Conservation (phyloP, 2,888 invertebrate genomes). For the Hirtodrosophila confusa region DNA sequence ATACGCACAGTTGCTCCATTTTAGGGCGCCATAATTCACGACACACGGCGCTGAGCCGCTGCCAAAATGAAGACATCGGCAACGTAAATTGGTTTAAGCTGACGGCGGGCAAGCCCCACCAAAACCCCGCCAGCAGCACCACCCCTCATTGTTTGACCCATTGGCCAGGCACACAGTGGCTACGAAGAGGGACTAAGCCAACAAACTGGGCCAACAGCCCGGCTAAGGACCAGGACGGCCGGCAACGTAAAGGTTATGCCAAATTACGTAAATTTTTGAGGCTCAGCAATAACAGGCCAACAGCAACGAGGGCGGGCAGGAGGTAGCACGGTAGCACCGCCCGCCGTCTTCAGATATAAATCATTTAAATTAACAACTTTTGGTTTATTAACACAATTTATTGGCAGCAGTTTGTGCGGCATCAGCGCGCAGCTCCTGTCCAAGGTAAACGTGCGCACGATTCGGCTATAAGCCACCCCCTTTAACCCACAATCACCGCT, state of each 20-base stretch:
- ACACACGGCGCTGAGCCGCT: slow-evolving; percentile 71
- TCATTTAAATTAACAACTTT: slow-evolving; percentile 83
- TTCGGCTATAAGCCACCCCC: slow-evolving; percentile 40
- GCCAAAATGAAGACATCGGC: slow-evolving; percentile 75
- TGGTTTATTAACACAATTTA: slow-evolving; percentile 82
- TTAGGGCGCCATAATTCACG: slow-evolving; percentile 71
- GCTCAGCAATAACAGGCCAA: slow-evolving; percentile 63
- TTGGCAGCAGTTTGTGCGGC: slow-evolving; percentile 79
- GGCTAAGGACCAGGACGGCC: slow-evolving; percentile 26
- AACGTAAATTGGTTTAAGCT: slow-evolving; percentile 80
- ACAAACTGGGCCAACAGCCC: slow-evolving; percentile 39
- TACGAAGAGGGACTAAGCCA: slow-evolving; percentile 35
- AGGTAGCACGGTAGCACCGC: not conserved
- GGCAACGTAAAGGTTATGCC: slow-evolving; percentile 65
- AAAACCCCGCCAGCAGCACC: slow-evolving; percentile 4
- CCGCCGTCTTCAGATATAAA: slow-evolving; percentile 69
- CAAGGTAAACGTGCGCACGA: slow-evolving; percentile 57
- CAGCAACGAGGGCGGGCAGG: not conserved
- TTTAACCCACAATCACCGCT: not conserved
- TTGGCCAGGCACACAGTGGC: slow-evolving; percentile 45
- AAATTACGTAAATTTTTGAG: slow-evolving; percentile 79
- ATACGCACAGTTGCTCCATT: slow-evolving; percentile 74
- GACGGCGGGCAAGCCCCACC: slow-evolving; percentile 53
- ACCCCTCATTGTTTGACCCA: slow-evolving; percentile 58
- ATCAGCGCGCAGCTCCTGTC: slow-evolving; percentile 62